Base-by-base conservation (phyloP, 2,113 vertebrate genomes). In the Oriolus oriolus region DNA sequence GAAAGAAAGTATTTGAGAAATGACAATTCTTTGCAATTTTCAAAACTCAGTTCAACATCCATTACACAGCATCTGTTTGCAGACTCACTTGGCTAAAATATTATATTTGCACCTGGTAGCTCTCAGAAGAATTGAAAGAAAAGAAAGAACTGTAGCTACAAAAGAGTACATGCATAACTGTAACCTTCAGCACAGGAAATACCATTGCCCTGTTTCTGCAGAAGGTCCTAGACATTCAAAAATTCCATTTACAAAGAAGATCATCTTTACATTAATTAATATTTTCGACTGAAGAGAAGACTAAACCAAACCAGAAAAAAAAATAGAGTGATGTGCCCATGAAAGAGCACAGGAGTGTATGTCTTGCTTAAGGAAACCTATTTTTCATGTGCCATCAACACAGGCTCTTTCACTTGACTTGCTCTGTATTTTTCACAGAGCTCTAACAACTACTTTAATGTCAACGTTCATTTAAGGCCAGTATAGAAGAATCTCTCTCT, bases 321-420 rank as follows among this genome's bases (percentile, higher is more conserved):
- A 56, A 28, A 13, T 77, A 47, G 49, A 70, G 42, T 41, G 33
- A 23, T 35, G 33, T 28, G 23, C 24, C 19, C 27, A 5, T 31
- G 50, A 83, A 88, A 91, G 42, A 87, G 39, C 35, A 59, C 49
- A 79, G 30, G 69, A 42, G 30, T 0, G 0, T 57, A 16, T 60
- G 42, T 85, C 42, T 85, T 87, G 75, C 45, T 95, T 52, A 35
- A 80, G 50, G 66, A 95, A 84, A 93, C 35, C 19, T 73, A 20
- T 89, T 93, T 91, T 87, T 87, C 70, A 39, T 65, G 66, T 93
- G 75, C 75, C n/a, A 41, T 84, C 44, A 73, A 66, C 60, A 66
- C 22, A 39, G 54, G 16, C 54, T 93, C 88, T 96, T 95, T 92
- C 86, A 93, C 90, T 95, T 93, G 94, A 93, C 80, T 93, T 95